Percentiles rank a stretch among this genome's conserved stretches.
Evolutionary conservation across 1,140 invertebrate species (phyloP).

Genomic region (Drosophila kurseongensis): DNA sequence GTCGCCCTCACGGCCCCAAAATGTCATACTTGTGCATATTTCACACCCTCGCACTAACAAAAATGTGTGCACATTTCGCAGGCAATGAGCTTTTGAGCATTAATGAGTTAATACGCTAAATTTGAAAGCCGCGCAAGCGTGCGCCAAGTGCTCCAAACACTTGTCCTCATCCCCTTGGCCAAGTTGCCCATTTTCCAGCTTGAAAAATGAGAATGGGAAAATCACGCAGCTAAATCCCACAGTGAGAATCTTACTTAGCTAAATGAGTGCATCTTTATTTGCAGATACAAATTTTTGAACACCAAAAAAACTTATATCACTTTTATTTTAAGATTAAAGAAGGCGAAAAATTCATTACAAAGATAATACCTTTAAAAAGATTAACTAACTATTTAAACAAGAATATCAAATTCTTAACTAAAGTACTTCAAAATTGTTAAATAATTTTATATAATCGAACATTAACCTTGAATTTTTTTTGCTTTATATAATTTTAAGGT

Average conservation of each 20-base stretch:
- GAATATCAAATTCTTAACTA: no score
- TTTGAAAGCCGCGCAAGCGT: slow-evolving; percentile 78
- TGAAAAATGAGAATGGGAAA: slow-evolving; percentile 59
- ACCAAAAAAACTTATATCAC: no score
- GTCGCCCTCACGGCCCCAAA: slow-evolving; percentile 18
- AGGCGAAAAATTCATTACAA: no score
- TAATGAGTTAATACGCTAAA: slow-evolving; percentile 81
- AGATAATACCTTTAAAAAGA: no score
- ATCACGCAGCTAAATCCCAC: slow-evolving; percentile 17
- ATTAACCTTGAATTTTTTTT: no score
- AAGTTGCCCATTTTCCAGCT: slow-evolving; percentile 44
- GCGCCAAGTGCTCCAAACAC: slow-evolving; percentile 62
- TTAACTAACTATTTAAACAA: no score
- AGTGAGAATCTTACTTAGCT: not conserved
- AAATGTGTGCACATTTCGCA: slow-evolving; percentile 79
- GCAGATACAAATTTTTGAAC: no score
- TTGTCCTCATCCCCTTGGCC: slow-evolving; percentile 6
- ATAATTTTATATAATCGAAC: no score
- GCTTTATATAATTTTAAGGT: no score
- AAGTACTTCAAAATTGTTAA: no score
- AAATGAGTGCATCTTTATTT: no score
- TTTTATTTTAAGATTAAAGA: no score
- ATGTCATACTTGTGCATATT: slow-evolving; percentile 64
- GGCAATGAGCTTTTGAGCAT: slow-evolving; percentile 79
- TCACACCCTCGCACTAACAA: slow-evolving; percentile 44